Evolutionary conservation across 2,113 vertebrate species (phyloP).

Genomic region (Pandion haliaetus): DNA sequence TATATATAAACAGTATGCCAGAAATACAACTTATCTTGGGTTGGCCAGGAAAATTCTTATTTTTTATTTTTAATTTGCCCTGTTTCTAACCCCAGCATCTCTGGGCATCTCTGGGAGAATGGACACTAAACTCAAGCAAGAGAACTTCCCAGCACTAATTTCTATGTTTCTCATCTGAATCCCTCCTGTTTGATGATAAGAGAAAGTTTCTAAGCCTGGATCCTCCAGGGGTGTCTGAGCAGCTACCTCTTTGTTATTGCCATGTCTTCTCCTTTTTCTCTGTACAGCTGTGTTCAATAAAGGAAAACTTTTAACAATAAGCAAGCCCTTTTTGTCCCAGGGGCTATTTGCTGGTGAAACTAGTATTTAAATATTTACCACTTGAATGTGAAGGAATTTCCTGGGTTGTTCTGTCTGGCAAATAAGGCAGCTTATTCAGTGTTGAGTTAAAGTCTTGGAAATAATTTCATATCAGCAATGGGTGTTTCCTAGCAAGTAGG

Average conservation of each 20-base stretch:
- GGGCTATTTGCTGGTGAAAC: background rate
- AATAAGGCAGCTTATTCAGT: background rate
- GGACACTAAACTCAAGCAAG: background rate
- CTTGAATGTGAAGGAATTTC: background rate
- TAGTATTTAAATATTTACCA: slow-evolving; percentile 19
- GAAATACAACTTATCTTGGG: background rate
- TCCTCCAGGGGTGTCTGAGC: background rate
- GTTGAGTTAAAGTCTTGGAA: background rate
- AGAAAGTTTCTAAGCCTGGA: background rate
- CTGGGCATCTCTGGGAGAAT: background rate
- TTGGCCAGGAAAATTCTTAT: background rate
- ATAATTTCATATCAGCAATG: background rate
- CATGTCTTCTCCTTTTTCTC: background rate
- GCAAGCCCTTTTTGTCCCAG: background rate
- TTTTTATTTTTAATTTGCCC: background rate
- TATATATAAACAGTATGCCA: background rate
- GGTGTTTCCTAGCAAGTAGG: background rate
- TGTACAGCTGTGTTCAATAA: background rate
- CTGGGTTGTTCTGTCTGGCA: background rate
- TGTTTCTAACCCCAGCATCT: background rate
- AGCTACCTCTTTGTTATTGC: background rate
- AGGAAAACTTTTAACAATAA: background rate
- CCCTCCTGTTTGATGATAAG: background rate
- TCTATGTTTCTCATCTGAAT: background rate
- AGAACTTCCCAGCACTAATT: background rate